Evolutionary conservation across 1,140 invertebrate genomes (phyloP).

Genomic region (Nymphalis io): DNA sequence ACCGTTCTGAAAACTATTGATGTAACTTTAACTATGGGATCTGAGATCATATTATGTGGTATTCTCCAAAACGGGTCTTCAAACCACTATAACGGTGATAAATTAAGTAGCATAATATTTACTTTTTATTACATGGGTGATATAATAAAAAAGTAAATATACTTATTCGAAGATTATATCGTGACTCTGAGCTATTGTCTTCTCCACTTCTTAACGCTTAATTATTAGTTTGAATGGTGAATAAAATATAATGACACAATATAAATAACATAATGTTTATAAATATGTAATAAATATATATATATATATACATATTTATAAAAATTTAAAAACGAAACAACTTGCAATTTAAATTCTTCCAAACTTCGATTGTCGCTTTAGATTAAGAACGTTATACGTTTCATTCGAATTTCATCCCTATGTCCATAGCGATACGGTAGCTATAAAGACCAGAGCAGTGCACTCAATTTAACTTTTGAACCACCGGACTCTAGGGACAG

Average conservation of each 20-base stretch:
- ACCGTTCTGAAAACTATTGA: too few relatives aligned
- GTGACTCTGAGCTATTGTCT: too few relatives aligned
- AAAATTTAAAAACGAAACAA: conserved; percentile 8
- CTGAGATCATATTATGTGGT: too few relatives aligned
- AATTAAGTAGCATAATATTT: too few relatives aligned
- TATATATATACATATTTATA: neutral
- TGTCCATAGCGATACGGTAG: neutral
- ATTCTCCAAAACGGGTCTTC: too few relatives aligned
- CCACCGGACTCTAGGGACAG: conserved; percentile 26
- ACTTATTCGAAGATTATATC: too few relatives aligned
- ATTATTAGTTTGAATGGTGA: too few relatives aligned
- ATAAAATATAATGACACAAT: neutral
- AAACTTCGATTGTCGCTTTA: conserved; percentile 16
- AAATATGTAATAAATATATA: neutral
- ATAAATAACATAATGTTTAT: neutral
- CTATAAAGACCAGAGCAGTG: neutral
- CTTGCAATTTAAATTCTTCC: conserved; percentile 10
- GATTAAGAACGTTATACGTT: neutral
- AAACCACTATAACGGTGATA: too few relatives aligned
- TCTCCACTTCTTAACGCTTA: too few relatives aligned
- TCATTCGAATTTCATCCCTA: conserved; percentile 9
- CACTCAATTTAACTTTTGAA: conserved; percentile 39
- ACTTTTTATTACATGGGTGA: too few relatives aligned
- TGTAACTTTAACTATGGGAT: too few relatives aligned
- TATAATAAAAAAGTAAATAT: too few relatives aligned